These are phyloP conservation scores for Fringilla coelebs DNA, from an alignment of 2,797 vertebrate genomes.

Conservation along the genomic window DNA sequence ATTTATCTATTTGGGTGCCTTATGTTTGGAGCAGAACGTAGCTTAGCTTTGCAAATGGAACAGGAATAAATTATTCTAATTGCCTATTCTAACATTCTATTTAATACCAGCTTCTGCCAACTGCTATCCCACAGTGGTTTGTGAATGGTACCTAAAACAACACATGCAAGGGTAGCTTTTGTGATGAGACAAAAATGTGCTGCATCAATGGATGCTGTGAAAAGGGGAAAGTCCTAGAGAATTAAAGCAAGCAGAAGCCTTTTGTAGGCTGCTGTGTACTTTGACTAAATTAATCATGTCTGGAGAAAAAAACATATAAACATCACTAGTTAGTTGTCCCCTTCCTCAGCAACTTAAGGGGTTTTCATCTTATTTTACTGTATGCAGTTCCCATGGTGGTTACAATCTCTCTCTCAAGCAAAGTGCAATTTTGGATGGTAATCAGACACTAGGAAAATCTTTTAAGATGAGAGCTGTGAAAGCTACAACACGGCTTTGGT, in stretches of 20 bases:
- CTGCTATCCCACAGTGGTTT: not conserved
- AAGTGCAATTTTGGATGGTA: not conserved
- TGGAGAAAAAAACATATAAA: not conserved
- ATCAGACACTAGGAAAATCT: not conserved
- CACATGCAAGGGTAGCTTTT: not conserved
- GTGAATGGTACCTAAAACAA: not conserved
- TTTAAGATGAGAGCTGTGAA: not conserved
- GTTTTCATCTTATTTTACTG: not conserved
- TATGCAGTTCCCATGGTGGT: not conserved
- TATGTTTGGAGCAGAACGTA: not conserved
- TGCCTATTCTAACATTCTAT: not conserved
- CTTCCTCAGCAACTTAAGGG: not conserved
- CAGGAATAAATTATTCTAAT: slow-evolving; percentile 29
- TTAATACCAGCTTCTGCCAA: not conserved
- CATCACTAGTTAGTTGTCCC: not conserved
- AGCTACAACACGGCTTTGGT: not conserved
- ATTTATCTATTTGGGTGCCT: not conserved
- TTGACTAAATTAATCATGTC: not conserved
- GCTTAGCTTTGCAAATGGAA: not conserved
- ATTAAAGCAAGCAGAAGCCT: not conserved
- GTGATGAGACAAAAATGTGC: not conserved
- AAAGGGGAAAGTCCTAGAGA: not conserved
- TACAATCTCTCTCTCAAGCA: not conserved
- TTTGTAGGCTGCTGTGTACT: not conserved
- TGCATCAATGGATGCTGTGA: not conserved